Percentiles rank a stretch among this genome's conserved stretches.
phyloP scores from a whole-genome alignment of 2,888 invertebrate species.

The Amiota mariae region DNA sequence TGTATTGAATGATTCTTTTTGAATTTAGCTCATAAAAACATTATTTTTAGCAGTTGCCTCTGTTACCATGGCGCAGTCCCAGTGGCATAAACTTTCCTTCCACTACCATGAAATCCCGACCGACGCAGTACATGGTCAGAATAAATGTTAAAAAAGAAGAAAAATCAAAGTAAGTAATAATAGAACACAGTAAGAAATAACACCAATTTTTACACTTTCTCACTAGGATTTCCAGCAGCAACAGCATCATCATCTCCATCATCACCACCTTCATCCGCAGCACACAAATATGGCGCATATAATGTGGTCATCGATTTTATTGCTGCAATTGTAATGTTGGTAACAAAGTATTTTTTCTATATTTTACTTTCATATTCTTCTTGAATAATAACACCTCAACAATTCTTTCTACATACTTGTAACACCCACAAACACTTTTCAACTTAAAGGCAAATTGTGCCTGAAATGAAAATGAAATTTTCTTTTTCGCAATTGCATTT shows the following conservation, averaged over 20 bases:
- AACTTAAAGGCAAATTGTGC: too few relatives aligned
- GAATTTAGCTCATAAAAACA: conserved; percentile 35
- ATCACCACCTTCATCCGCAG: too few relatives aligned
- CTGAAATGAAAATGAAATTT: too few relatives aligned
- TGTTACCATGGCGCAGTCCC: neutral
- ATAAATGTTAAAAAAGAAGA: neutral
- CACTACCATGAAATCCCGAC: conserved; percentile 5
- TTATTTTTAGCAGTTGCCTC: conserved; percentile 22
- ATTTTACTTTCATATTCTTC: too few relatives aligned
- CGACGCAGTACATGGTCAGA: neutral
- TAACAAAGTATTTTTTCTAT: neutral
- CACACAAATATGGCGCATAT: neutral
- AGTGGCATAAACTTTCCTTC: conserved; percentile 16
- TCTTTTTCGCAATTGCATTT: too few relatives aligned
- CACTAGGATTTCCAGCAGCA: too few relatives aligned
- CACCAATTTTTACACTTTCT: too few relatives aligned
- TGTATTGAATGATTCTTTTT: conserved; percentile 34
- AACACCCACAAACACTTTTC: too few relatives aligned
- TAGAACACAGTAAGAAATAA: neutral
- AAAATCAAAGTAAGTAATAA: neutral
- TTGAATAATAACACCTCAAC: too few relatives aligned
- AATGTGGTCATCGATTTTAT: conserved; percentile 18
- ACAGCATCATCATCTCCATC: too few relatives aligned
- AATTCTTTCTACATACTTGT: too few relatives aligned
- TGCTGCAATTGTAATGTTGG: neutral